These are phyloP conservation scores for Cygnus buccinator DNA, from an alignment of 2,113 vertebrate genomes.

Conservation along the genomic window DNA sequence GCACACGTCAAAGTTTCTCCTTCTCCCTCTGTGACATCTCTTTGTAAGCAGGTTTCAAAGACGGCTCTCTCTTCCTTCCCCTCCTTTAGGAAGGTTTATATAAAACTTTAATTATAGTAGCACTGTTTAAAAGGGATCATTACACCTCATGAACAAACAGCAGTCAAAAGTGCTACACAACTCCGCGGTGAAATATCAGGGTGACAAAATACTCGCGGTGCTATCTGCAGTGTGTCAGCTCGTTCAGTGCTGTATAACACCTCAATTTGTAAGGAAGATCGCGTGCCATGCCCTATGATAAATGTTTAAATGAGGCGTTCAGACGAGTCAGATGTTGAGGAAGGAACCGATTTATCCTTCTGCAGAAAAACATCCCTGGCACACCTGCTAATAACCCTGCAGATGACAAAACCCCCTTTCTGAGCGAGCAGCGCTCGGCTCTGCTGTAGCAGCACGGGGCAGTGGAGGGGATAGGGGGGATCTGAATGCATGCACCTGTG, in stretches of 20 bases:
- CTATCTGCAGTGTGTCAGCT: not conserved
- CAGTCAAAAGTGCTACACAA: not conserved
- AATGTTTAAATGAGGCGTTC: not conserved
- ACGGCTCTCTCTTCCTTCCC: not conserved
- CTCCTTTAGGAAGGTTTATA: not conserved
- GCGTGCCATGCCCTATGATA: not conserved
- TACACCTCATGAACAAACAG: not conserved
- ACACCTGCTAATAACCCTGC: not conserved
- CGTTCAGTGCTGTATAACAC: not conserved
- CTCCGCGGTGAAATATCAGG: not conserved
- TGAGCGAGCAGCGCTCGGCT: fast-evolving
- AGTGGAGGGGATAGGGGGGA: not conserved
- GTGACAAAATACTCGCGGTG: not conserved
- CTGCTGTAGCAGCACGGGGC: fast-evolving
- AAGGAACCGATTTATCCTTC: not conserved
- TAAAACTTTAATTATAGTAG: conserved; percentile 53
- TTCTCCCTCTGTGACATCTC: not conserved
- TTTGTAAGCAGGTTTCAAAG: conserved; percentile 18
- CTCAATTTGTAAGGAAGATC: not conserved
- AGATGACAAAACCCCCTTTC: fast-evolving
- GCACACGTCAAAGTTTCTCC: not conserved
- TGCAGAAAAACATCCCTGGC: not conserved
- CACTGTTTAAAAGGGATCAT: not conserved
- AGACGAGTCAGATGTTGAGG: not conserved
- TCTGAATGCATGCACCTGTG: fast-evolving